Conservation (phyloP, 1,140 invertebrate species). For the Drosophila tristis region DNA sequence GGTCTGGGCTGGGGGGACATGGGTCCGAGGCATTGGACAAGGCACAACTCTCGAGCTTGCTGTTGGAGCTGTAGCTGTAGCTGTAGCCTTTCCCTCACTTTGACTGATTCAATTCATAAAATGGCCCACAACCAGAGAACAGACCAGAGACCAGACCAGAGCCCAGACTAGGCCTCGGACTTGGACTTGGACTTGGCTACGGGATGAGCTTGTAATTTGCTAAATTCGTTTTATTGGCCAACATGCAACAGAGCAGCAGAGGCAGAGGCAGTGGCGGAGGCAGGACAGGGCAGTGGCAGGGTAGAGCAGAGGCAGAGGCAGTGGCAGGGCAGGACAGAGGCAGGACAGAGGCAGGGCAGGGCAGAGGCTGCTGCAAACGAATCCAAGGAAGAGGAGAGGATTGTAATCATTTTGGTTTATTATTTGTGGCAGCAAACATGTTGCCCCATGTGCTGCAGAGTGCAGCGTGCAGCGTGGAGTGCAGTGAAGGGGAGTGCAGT, state of each 20-base stretch:
- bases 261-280: background rate
- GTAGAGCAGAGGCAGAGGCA: background rate
- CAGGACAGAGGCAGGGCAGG: constrained; percentile 1
- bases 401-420: constrained; percentile 80
- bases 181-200: constrained; percentile 6
- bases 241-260: constrained; percentile 64
- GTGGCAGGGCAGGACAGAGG: no score
- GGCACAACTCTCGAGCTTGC: background rate
- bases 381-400: constrained; percentile 32
- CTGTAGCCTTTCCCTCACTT: constrained; percentile 47
- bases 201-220: constrained; percentile 80
- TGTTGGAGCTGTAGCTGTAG: background rate
- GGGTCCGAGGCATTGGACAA: background rate
- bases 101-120: constrained; percentile 83
- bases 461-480: background rate
- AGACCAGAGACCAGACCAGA: background rate
- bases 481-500: no score
- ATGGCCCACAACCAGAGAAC: constrained; percentile 48
- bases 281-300: background rate
- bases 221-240: constrained; percentile 81
- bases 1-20: background rate
- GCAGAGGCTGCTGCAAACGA: background rate
- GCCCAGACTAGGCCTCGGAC: background rate
- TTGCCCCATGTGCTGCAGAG: constrained; percentile 3
- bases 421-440: constrained; percentile 69